Conservation (phyloP, 2,797 vertebrate species). For the Micropoecilia bifurca region DNA sequence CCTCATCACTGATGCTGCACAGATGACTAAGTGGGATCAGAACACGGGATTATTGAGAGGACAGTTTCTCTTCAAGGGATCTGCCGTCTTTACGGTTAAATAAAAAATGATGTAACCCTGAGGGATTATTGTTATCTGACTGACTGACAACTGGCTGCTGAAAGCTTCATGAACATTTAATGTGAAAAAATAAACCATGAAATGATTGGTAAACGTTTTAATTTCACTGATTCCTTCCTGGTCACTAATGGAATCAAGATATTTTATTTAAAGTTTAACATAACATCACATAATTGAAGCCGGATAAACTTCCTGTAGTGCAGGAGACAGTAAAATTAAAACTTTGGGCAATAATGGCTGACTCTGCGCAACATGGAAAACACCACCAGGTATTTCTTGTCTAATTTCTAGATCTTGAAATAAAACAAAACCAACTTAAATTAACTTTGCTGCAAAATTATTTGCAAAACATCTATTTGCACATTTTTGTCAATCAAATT, state of each 20-base stretch:
- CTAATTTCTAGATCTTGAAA: too few species aligned
- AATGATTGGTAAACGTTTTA: not conserved
- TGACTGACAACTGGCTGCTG: not conserved
- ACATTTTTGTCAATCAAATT: too few species aligned
- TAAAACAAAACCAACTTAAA: too few species aligned
- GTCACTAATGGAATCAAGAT: not conserved
- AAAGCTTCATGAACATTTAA: not conserved
- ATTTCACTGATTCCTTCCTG: not conserved
- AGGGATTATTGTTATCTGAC: not conserved
- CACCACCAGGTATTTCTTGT: too few species aligned
- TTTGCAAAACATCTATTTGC: too few species aligned
- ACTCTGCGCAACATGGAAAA: not conserved
- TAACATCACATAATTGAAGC: not conserved
- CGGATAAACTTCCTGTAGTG: not conserved
- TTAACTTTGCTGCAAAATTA: too few species aligned
- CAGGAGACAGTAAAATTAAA: not conserved
- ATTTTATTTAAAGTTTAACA: not conserved
- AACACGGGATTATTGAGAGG: slow-evolving; percentile 23
- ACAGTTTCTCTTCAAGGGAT: slow-evolving; percentile 1
- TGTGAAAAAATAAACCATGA: not conserved
- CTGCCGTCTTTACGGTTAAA: not conserved
- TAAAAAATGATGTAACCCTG: not conserved
- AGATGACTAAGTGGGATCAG: slow-evolving; percentile 50
- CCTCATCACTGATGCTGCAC: slow-evolving; percentile 35
- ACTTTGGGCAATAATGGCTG: not conserved